Conservation (phyloP, 2,113 vertebrate genomes). For the Rhagologus leucostigma region DNA sequence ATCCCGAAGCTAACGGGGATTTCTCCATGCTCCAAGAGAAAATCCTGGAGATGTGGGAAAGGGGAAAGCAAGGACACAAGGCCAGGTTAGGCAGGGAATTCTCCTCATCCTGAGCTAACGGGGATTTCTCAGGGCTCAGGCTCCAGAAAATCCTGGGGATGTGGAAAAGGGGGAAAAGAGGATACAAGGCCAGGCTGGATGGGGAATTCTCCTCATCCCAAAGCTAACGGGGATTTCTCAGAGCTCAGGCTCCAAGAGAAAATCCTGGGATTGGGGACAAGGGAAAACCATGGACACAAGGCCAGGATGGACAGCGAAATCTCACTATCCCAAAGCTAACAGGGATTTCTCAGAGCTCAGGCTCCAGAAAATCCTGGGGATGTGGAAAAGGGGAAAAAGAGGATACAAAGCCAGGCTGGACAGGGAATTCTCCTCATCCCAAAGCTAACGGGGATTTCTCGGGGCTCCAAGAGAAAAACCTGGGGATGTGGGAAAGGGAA, state of each 20-base stretch:
- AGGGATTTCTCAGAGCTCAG: not conserved
- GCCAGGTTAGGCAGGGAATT: not conserved
- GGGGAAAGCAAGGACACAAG: accelerated
- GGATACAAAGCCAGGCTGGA: not conserved
- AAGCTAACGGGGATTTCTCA: too few species aligned
- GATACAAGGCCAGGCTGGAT: not conserved
- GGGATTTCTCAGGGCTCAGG: not conserved
- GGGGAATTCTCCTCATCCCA: not conserved
- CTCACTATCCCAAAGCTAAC: not conserved
- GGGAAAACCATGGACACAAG: too few species aligned
- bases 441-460: not conserved
- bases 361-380: not conserved
- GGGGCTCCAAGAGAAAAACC: not conserved
- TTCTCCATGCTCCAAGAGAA: accelerated
- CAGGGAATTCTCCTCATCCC: not conserved
- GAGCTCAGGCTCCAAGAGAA: too few species aligned
- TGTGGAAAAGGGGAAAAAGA: accelerated
- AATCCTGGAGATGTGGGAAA: accelerated
- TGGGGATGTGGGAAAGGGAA: not conserved
- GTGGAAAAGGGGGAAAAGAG: too few species aligned
- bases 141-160: too few species aligned
- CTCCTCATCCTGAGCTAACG: accelerated
- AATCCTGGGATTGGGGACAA: too few species aligned
- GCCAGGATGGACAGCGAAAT: not conserved
- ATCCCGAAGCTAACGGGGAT: not conserved